Conservation (phyloP, 2,797 vertebrate species). For the Urocyon cinereoargenteus region DNA sequence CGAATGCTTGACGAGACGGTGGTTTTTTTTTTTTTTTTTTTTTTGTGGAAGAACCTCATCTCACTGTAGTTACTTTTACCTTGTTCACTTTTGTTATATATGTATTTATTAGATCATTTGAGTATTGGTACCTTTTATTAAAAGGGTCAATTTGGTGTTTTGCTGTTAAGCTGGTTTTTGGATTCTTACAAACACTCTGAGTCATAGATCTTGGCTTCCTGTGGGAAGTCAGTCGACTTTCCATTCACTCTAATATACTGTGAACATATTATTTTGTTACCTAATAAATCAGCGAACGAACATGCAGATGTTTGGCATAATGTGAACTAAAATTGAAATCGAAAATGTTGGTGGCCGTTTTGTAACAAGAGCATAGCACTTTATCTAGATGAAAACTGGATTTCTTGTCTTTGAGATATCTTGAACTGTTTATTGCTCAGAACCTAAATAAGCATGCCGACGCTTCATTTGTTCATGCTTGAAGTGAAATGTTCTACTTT, state of each 20-base stretch:
- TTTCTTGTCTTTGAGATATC: slow-evolving; percentile 77
- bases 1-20: slow-evolving; percentile 62
- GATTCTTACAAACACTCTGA: slow-evolving; percentile 74
- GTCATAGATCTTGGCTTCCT: slow-evolving; percentile 72
- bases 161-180: slow-evolving; percentile 58
- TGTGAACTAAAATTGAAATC: slow-evolving; percentile 64
- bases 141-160: slow-evolving; percentile 77
- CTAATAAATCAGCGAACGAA: slow-evolving; percentile 61
- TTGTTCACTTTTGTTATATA: slow-evolving; percentile 65
- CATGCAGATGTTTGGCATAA: slow-evolving; percentile 76
- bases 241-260: slow-evolving; percentile 78
- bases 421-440: slow-evolving; percentile 70
- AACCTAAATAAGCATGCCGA: slow-evolving; percentile 62
- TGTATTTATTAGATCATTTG: slow-evolving; percentile 82
- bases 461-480: slow-evolving; percentile 71
- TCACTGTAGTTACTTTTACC: slow-evolving; percentile 72
- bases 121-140: slow-evolving; percentile 76
- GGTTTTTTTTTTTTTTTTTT: not conserved
- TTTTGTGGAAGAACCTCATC: slow-evolving; percentile 75
- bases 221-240: slow-evolving; percentile 62
- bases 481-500: slow-evolving; percentile 78
- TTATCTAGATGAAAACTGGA: slow-evolving; percentile 82
- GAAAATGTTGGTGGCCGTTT: slow-evolving; percentile 69
- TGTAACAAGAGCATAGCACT: slow-evolving; percentile 84
- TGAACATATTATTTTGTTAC: slow-evolving; percentile 80